These are phyloP conservation scores for Rhincodon typus DNA, from an alignment of 2,797 vertebrate species.

Conservation along the genomic window DNA sequence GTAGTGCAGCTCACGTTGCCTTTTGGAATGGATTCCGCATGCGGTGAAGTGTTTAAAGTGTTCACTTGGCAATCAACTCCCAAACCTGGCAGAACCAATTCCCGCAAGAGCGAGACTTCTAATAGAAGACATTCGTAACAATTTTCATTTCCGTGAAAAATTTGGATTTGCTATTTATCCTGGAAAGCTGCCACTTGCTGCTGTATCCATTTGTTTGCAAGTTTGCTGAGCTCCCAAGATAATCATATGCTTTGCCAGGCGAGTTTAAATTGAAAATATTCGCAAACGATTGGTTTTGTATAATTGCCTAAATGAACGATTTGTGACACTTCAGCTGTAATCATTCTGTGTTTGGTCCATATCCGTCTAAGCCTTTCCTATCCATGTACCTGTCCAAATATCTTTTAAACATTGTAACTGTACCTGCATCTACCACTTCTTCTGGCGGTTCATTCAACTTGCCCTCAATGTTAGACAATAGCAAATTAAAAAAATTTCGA, in stretches of 20 bases:
- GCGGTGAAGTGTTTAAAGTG: not conserved
- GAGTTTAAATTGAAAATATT: not conserved
- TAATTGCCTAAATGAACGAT: too few relatives aligned
- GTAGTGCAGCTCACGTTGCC: not conserved
- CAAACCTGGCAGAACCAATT: not conserved
- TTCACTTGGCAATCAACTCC: not conserved
- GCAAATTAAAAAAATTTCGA: too few relatives aligned
- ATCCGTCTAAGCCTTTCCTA: too few relatives aligned
- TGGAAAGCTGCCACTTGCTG: not conserved
- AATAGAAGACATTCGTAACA: not conserved
- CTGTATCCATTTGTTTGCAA: not conserved
- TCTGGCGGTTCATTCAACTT: too few relatives aligned
- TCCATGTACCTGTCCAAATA: too few relatives aligned
- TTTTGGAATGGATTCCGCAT: not conserved
- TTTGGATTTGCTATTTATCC: not conserved
- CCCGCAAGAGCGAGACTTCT: not conserved
- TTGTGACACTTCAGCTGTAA: too few relatives aligned
- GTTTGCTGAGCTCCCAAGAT: not conserved
- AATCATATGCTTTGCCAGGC: not conserved
- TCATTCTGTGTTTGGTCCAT: too few relatives aligned
- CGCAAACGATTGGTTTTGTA: not conserved
- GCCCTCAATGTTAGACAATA: too few relatives aligned
- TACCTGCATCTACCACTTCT: too few relatives aligned
- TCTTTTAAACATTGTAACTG: too few relatives aligned
- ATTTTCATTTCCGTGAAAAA: not conserved